A percentile compares a stretch with the other conserved stretches of the same genome.
Evolutionary conservation across 2,113 vertebrate genomes (phyloP).

Genomic region (rat (Rattus norvegicus)): DNA sequence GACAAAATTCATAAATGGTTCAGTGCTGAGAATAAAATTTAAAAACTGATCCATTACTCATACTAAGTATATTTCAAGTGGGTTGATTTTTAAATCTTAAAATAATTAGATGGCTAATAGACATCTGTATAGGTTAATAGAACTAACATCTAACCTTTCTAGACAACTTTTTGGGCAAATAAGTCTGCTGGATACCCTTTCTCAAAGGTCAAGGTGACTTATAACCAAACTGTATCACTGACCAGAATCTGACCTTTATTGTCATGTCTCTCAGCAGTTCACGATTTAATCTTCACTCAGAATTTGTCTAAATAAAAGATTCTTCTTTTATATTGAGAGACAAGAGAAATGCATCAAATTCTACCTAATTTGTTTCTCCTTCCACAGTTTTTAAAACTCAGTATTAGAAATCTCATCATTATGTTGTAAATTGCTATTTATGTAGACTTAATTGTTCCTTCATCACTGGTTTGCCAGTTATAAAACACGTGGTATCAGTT

Average conservation of each 20-base stretch:
- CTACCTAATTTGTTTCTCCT: background rate
- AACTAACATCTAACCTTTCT: background rate
- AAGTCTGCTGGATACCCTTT: background rate
- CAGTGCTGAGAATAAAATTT: background rate
- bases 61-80: background rate
- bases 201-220: background rate
- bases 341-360: background rate
- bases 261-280: background rate
- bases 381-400: background rate
- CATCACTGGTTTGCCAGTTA: background rate
- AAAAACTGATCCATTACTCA: background rate
- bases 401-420: background rate
- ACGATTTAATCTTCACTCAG: background rate
- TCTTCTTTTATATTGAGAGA: background rate
- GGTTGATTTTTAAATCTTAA: background rate
- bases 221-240: background rate
- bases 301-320: background rate
- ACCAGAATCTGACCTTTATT: background rate
- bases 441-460: background rate
- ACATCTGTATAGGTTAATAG: background rate
- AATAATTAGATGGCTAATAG: background rate
- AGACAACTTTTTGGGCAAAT: background rate
- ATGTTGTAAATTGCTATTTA: background rate
- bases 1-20: background rate
- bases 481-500: background rate